These are phyloP conservation scores for Cabera pusaria DNA, from an alignment of 2,888 invertebrate genomes.

Conservation along the genomic window DNA sequence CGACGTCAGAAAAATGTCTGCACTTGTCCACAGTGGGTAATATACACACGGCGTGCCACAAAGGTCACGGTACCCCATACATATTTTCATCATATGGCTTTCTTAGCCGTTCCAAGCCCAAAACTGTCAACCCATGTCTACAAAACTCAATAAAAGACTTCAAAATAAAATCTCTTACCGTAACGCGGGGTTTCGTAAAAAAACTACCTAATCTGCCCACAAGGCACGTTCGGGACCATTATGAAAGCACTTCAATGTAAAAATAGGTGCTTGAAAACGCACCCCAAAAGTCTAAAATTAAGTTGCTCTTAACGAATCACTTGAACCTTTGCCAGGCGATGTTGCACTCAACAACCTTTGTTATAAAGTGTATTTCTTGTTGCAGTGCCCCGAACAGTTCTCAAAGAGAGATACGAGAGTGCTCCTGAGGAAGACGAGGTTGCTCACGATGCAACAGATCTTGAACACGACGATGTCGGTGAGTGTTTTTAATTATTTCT, in stretches of 20 bases:
- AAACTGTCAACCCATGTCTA: conserved; percentile 39
- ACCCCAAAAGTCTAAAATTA: conserved; percentile 71
- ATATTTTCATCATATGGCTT: conserved; percentile 17
- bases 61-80: conserved; percentile 3
- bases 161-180: conserved; percentile 34
- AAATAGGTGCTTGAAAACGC: conserved; percentile 54
- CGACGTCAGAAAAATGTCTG: conserved; percentile 3
- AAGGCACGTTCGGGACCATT: conserved; percentile 48
- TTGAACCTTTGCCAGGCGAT: conserved; percentile 29
- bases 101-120: conserved; percentile 26
- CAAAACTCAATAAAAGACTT: conserved; percentile 38
- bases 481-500: conserved; percentile 56
- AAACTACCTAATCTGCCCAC: conserved; percentile 37
- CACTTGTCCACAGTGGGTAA: neutral
- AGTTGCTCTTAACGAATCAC: conserved; percentile 54
- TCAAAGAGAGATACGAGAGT: conserved; percentile 92
- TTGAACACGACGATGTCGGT: conserved; percentile 80
- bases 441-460: conserved; percentile 76
- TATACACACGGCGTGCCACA: neutral
- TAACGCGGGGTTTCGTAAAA: conserved; percentile 37
- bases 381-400: conserved; percentile 91
- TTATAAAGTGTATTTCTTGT: conserved; percentile 52
- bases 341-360: conserved; percentile 34
- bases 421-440: conserved; percentile 91
- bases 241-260: conserved; percentile 48